Evolutionary conservation across 2,113 vertebrate species (phyloP).

Genomic region (Protobothrops mucrosquamatus): DNA sequence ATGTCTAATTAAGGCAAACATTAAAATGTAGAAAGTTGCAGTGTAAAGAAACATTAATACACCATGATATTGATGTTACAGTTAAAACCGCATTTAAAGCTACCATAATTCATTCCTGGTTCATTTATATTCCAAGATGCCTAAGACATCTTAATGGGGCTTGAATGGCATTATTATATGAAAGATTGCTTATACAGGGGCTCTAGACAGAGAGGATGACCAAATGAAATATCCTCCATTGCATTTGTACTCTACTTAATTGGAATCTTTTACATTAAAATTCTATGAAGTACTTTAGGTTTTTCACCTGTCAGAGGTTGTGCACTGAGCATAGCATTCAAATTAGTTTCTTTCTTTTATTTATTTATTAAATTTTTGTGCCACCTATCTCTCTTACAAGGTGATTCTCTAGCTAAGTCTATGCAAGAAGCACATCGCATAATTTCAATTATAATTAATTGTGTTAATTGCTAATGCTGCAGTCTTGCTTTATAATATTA

Average conservation of each 20-base stretch:
- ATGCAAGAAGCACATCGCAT: constrained; percentile 7
- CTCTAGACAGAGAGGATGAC: not conserved
- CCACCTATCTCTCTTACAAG: not conserved
- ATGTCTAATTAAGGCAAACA: not conserved
- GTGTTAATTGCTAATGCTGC: not conserved
- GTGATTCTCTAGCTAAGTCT: not conserved
- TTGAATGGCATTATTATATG: not conserved
- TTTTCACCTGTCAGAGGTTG: not conserved
- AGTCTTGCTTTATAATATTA: not conserved
- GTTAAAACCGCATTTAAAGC: not conserved
- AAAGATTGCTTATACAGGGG: not conserved
- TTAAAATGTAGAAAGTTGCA: not conserved
- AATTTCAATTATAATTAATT: not conserved
- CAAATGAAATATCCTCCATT: not conserved
- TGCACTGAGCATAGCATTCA: not conserved
- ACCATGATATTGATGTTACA: not conserved
- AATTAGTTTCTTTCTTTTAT: not conserved
- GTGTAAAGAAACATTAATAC: not conserved
- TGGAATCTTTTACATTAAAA: not conserved
- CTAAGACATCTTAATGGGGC: not conserved
- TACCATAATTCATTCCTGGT: not conserved
- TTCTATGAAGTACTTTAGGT: not conserved
- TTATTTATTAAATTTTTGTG: not conserved
- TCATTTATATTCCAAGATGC: not conserved
- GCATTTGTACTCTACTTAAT: not conserved